Conservation (phyloP, 2,888 invertebrate genomes). For the Dasysyrphus tricinctus region DNA sequence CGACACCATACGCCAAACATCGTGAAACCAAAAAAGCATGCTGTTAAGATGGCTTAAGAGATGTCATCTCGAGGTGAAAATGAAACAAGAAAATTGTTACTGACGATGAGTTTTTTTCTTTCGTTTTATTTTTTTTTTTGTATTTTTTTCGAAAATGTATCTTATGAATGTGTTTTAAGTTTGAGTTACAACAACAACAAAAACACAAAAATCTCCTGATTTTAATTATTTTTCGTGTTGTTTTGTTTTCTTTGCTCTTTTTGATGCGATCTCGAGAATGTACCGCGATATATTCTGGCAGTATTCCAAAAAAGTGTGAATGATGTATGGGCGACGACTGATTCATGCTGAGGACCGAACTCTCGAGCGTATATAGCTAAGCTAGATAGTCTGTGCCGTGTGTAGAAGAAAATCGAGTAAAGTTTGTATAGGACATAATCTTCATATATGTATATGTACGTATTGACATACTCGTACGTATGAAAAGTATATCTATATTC, state of each 20-base stretch:
- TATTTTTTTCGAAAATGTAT: slow-evolving; percentile 30
- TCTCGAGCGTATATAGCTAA: slow-evolving; percentile 30
- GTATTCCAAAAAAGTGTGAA: slow-evolving; percentile 71
- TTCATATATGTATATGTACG: background rate
- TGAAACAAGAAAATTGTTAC: slow-evolving; percentile 67
- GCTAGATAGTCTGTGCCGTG: slow-evolving; percentile 16
- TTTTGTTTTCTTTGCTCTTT: slow-evolving; percentile 27
- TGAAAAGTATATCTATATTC: background rate
- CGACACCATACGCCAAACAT: slow-evolving; percentile 64
- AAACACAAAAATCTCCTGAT: slow-evolving; percentile 54
- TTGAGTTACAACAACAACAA: slow-evolving; percentile 33
- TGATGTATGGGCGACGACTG: slow-evolving; percentile 74
- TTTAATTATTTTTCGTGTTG: slow-evolving; percentile 71
- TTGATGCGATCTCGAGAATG: slow-evolving; percentile 63
- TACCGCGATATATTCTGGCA: slow-evolving; percentile 66
- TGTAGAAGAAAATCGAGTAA: background rate
- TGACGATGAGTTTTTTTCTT: slow-evolving; percentile 37
- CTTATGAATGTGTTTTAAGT: slow-evolving; percentile 18
- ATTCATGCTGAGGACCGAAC: slow-evolving; percentile 67
- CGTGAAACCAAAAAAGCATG: slow-evolving; percentile 46
- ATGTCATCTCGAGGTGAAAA: slow-evolving; percentile 72
- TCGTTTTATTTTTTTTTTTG: too few relatives aligned
- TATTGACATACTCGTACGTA: background rate
- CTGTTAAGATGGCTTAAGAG: slow-evolving; percentile 50
- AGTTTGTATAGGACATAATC: slow-evolving; percentile 17